phyloP scores from a whole-genome alignment of 2,888 invertebrate species.

The Athetis lepigone region DNA sequence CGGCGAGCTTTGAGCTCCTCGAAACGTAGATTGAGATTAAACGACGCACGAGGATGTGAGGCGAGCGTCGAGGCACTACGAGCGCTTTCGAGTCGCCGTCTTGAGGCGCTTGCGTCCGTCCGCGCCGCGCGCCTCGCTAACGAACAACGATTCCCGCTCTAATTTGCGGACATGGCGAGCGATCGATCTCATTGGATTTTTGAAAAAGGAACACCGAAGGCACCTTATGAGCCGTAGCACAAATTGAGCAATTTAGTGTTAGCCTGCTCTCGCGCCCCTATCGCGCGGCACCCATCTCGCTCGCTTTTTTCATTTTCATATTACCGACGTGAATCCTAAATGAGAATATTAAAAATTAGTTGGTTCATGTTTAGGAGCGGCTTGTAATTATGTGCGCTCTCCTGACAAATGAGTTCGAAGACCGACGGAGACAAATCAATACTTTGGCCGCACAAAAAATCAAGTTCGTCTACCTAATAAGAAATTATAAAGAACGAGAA shows the following conservation, averaged over 20 bases:
- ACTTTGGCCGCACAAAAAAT: slow-evolving; percentile 56
- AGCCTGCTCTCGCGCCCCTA: slow-evolving; percentile 74
- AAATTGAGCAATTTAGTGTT: slow-evolving; percentile 89
- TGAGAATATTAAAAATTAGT: slow-evolving; percentile 78
- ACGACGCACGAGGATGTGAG: slow-evolving; percentile 59
- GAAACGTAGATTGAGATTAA: slow-evolving; percentile 80
- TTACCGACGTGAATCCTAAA: slow-evolving; percentile 75
- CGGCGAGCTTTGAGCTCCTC: slow-evolving; percentile 82
- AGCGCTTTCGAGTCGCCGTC: slow-evolving; percentile 52
- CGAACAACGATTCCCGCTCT: slow-evolving; percentile 89
- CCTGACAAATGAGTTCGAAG: slow-evolving; percentile 69
- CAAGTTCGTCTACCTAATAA: slow-evolving; percentile 48
- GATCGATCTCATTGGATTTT: slow-evolving; percentile 90
- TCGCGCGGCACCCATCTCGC: slow-evolving; percentile 68
- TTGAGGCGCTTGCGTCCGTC: slow-evolving; percentile 70
- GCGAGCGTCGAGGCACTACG: slow-evolving; percentile 56
- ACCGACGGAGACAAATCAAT: slow-evolving; percentile 68
- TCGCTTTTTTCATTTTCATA: slow-evolving; percentile 69
- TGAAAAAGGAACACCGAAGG: slow-evolving; percentile 85
- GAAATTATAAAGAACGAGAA: slow-evolving; percentile 47
- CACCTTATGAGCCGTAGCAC: slow-evolving; percentile 84
- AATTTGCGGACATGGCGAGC: slow-evolving; percentile 90
- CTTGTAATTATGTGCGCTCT: slow-evolving; percentile 67
- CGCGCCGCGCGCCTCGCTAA: slow-evolving; percentile 71
- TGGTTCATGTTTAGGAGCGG: slow-evolving; percentile 70